Base-by-base conservation (phyloP, 53 echinoderm and acorn worm species). In the Hippasteria phrygiana region DNA sequence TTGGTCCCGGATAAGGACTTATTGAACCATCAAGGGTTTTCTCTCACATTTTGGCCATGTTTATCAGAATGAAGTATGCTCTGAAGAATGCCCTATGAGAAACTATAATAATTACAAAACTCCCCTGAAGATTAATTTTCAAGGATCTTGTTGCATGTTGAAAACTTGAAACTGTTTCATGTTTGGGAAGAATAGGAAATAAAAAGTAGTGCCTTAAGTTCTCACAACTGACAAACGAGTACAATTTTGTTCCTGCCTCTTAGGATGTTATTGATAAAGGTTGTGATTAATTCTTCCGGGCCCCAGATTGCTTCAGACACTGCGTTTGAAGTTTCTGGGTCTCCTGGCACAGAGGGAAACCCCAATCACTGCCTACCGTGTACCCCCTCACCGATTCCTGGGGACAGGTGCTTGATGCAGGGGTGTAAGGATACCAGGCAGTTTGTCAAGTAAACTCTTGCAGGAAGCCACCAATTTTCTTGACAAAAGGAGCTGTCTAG, bases 281-380 rank as follows among this genome's bases (percentile, higher is more conserved):
- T 39, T 59, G 55, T 78, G 78, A 78, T 78, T 78, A 78, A 78
- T 78, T 78, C 78, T 78, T 78, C 78, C 78, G 53, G 67, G 39
- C 20, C 73, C 11, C 9, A 55, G 36, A 78, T 59, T 37, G 17
- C 48, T 34, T 17, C 5, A 18, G 50, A 47, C 16, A 14, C 18
- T 1, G 51, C 31, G 34, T 76, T 76, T 20, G 31, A 67, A 76
- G 76, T 51, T 76, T 18, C 54, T 78, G 37, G 62, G 16, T 72
- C 12, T 62, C 29, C 16, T 65, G 48, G 26, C 55, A 55, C 27
- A 10, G 29, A 20, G 33, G 48, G 0, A 1, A 59, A 7, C 6
- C 6, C 6, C 46, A 45, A 45, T 3, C n/a, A n/a, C n/a, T n/a
- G n/a, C n/a, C n/a, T n/a, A n/a, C n/a, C n/a, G n/a, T n/a, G n/a